Percentiles rank a stretch among this genome's conserved stretches.
Conservation (phyloP, 2,888 invertebrate species). For the Cantharis rustica region DNA sequence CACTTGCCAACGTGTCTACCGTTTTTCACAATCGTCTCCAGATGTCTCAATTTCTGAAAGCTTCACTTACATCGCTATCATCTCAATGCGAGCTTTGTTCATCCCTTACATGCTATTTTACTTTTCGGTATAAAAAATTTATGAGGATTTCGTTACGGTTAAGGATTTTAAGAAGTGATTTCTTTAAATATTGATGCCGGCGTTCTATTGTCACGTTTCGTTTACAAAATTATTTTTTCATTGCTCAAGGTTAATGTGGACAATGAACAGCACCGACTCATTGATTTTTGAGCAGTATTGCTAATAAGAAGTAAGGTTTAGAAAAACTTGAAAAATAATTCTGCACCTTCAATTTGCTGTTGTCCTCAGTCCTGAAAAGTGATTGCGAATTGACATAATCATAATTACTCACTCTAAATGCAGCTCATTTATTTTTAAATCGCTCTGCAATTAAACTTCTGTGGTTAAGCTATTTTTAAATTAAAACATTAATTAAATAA, state of each 20-base stretch:
- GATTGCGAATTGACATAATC: too few relatives aligned
- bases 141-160: slow-evolving; percentile 6
- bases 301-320: too few relatives aligned
- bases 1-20: slow-evolving; percentile 20
- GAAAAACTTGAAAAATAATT: too few relatives aligned
- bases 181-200: neutral
- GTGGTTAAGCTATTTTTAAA: too few relatives aligned
- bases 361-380: too few relatives aligned
- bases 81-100: slow-evolving; percentile 15
- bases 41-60: slow-evolving; percentile 20
- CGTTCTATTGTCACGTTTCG: neutral
- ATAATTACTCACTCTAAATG: too few relatives aligned
- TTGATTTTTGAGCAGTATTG: too few relatives aligned
- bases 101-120: slow-evolving; percentile 22
- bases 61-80: slow-evolving; percentile 14
- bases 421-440: too few relatives aligned
- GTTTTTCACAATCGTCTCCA: slow-evolving; percentile 18
- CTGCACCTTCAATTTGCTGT: too few relatives aligned
- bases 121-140: slow-evolving; percentile 23
- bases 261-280: neutral
- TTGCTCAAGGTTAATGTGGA: neutral
- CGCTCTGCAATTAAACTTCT: too few relatives aligned
- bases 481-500: too few relatives aligned
- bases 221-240: neutral
- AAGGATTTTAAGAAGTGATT: neutral